Evolutionary conservation across 1,140 invertebrate species (phyloP).

Genomic region (Periplaneta americana): DNA sequence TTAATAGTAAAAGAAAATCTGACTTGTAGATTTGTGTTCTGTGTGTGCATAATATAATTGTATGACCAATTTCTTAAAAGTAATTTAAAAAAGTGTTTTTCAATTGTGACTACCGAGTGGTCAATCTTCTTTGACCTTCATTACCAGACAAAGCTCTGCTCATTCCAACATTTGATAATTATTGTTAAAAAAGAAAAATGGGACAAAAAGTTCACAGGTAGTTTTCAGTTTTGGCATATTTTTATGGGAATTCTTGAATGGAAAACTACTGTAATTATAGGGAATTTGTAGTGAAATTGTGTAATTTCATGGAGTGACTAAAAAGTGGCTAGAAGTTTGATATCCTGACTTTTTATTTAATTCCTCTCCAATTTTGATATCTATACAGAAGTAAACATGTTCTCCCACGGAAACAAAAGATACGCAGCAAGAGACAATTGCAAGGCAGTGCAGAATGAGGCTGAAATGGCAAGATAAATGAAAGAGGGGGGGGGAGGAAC

Average conservation of each 20-base stretch:
- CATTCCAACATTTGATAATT: conserved; percentile 18
- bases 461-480: background rate
- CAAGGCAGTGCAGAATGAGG: background rate
- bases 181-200: conserved; percentile 1
- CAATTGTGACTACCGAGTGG: conserved; percentile 3
- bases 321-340: conserved; percentile 21
- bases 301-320: conserved; percentile 16
- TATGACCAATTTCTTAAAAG: conserved; percentile 11
- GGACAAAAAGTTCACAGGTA: conserved; percentile 3
- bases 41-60: conserved; percentile 14
- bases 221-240: conserved; percentile 11
- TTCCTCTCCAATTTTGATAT: conserved; percentile 18
- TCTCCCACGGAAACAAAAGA: background rate
- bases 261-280: conserved; percentile 1
- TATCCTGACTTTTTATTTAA: conserved; percentile 28
- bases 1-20: conserved; percentile 3
- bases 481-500: background rate
- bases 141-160: conserved; percentile 12
- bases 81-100: conserved; percentile 4
- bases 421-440: background rate
- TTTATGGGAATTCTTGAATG: conserved; percentile 9
- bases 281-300: conserved; percentile 16
- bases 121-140: background rate
- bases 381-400: background rate
- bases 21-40: conserved; percentile 14